A percentile compares a stretch with the other conserved stretches of the same genome.
Evolutionary conservation across 2,113 vertebrate species (phyloP).

Genomic region (Poeciliopsis turrubarensis): DNA sequence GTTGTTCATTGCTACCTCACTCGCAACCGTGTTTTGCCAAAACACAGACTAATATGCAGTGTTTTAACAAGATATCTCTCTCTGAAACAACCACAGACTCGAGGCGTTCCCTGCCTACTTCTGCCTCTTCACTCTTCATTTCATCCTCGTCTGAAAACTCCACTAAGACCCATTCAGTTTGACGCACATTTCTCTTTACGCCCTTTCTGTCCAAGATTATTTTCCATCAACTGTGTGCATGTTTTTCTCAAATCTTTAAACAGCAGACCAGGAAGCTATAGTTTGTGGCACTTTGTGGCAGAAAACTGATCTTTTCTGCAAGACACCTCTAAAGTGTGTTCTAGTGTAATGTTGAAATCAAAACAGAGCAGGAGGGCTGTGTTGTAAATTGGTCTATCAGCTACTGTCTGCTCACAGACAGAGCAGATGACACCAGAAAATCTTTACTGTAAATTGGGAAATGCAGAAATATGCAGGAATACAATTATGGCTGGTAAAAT

Average conservation of each 20-base stretch:
- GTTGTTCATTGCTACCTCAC: background rate
- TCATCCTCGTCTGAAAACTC: no score
- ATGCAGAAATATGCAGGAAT: background rate
- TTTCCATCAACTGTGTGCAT: background rate
- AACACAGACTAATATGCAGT: background rate
- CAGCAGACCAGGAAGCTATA: background rate
- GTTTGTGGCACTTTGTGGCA: background rate
- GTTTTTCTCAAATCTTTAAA: background rate
- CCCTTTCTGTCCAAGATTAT: background rate
- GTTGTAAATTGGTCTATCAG: background rate
- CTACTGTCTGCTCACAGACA: background rate
- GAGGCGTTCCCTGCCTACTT: no score
- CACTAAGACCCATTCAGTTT: background rate
- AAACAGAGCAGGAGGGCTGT: background rate
- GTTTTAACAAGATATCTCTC: no score
- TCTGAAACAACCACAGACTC: no score
- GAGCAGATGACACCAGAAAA: background rate
- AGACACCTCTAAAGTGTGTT: background rate
- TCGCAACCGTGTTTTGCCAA: background rate
- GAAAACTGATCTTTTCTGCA: background rate
- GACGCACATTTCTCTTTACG: no score
- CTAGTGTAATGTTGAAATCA: background rate
- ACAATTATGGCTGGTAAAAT: no score
- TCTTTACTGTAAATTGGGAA: background rate
- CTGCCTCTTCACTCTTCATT: no score